Percentiles rank a stretch among this genome's conserved stretches.
phyloP scores from a whole-genome alignment of 2,113 vertebrate genomes.

The Merops nubicus region DNA sequence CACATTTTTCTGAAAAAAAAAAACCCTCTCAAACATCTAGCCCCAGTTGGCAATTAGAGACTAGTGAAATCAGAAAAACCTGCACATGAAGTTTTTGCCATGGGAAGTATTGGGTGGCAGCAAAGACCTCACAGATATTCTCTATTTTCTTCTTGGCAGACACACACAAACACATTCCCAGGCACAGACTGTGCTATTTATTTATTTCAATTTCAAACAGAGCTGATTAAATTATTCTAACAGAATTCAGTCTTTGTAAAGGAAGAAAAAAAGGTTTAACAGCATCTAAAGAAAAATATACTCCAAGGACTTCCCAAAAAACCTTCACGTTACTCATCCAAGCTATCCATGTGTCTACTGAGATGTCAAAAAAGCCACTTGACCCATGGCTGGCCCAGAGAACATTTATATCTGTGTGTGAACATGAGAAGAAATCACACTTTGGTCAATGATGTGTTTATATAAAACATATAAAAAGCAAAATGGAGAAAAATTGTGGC shows the following conservation, averaged over 20 bases:
- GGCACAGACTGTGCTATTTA: not conserved
- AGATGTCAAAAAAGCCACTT: not conserved
- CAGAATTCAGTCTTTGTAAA: not conserved
- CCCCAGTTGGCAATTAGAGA: not conserved
- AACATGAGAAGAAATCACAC: not conserved
- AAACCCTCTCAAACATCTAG: not conserved
- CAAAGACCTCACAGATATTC: not conserved
- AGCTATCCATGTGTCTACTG: not conserved
- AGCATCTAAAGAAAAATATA: not conserved
- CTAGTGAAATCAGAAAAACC: not conserved
- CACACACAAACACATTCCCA: not conserved
- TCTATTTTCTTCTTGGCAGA: constrained; percentile 23
- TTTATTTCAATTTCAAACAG: constrained; percentile 12
- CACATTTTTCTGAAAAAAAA: not conserved
- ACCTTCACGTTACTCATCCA: not conserved
- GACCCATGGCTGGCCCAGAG: not conserved
- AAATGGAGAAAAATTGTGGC: not conserved
- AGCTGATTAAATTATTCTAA: not conserved
- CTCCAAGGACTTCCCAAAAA: not conserved
- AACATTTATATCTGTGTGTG: not conserved
- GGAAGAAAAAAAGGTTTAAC: not conserved
- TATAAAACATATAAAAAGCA: not conserved
- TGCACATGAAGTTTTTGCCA: not conserved
- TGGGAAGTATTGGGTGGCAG: not conserved
- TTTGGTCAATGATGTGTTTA: not conserved